Evolutionary conservation across 2,888 invertebrate species (phyloP).

Genomic region (Matsumyia berberina): DNA sequence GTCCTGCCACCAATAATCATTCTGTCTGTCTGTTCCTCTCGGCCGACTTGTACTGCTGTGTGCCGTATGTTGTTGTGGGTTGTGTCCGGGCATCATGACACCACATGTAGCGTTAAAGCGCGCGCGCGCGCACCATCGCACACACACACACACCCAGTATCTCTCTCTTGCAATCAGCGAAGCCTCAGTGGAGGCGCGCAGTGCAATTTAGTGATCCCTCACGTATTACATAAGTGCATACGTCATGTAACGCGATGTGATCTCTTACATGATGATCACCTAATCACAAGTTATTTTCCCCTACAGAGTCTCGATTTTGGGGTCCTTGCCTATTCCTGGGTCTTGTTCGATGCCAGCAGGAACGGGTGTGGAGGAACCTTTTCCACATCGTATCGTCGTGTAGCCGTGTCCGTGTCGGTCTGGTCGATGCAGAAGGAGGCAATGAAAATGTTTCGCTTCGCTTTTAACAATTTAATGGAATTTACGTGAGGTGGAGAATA

Average conservation of each 20-base stretch:
- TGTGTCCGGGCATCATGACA: conserved; percentile 63
- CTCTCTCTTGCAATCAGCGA: neutral
- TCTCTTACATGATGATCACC: conserved; percentile 75
- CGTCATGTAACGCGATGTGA: conserved; percentile 75
- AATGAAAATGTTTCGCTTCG: conserved; percentile 67
- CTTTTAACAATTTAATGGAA: conserved; percentile 73
- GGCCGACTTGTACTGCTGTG: conserved; percentile 10
- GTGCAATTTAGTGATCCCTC: conserved; percentile 73
- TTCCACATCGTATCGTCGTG: conserved; percentile 5
- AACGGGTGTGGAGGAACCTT: conserved; percentile 30
- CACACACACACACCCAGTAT: too few relatives aligned
- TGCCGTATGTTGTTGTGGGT: conserved; percentile 50
- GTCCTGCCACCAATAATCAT: conserved; percentile 75
- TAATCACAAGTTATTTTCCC: conserved; percentile 67
- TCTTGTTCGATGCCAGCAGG: neutral
- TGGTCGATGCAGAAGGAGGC: conserved; percentile 46
- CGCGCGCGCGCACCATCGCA: conserved; percentile 11
- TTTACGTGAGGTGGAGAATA: conserved; percentile 73
- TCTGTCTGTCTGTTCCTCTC: conserved; percentile 66
- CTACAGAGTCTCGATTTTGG: conserved; percentile 11
- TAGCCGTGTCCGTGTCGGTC: neutral
- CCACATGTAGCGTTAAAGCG: conserved; percentile 40
- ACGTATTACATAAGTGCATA: conserved; percentile 76
- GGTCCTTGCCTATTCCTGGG: conserved; percentile 54
- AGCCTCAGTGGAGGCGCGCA: conserved; percentile 26